Evolutionary conservation across 2,113 vertebrate species (phyloP), one percentile per base, ranked within the genome.

Genomic region (Micronycteris hirsuta): DNA sequence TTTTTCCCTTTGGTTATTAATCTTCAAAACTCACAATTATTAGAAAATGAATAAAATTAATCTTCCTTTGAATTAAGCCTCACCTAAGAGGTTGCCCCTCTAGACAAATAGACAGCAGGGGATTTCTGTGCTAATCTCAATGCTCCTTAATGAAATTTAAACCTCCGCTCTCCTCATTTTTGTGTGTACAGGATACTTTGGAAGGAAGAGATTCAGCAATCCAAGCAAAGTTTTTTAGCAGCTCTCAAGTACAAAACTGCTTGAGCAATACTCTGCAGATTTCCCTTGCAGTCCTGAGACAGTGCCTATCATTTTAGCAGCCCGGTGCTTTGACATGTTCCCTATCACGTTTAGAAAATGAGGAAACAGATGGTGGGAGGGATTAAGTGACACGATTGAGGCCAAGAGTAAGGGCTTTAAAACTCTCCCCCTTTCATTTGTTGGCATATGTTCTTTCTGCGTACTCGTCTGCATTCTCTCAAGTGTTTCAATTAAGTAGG

Each of bases 291-390:
- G 45, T 43, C 76, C 28, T 76, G 58, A 94, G 93, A 89, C 52
- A 86, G 49, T 22, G 45, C 36, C 81, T 84, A 31, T 84, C 85
- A 86, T 77, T 70, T 92, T 16, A 85, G 86, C 65, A 93, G 56
- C 77, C 92, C 91, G 93, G 92, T 91, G 86, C 65, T 74, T 88
- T 76, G 92, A 86, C 41, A 70, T 90, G 84, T 80, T 96, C 95
- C 83, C 87, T 65, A 95, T 87, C 68, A 95, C 1, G 43, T 49
- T 74, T 43, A 91, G 86, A 95, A 93, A 94, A 84, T 56, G 70
- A 93, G 31, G 73, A 63, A 90, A 89, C 91, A 96, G 76, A 65
- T 87, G 96, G 80, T 77, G 56, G 83, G 89, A 93, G 86, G 85
- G 74, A 83, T 95, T 93, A 82, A 94, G 49, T 93, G 70, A 58